phyloP scores from a whole-genome alignment of 1,140 invertebrate species.

The Lucilia cuprina region DNA sequence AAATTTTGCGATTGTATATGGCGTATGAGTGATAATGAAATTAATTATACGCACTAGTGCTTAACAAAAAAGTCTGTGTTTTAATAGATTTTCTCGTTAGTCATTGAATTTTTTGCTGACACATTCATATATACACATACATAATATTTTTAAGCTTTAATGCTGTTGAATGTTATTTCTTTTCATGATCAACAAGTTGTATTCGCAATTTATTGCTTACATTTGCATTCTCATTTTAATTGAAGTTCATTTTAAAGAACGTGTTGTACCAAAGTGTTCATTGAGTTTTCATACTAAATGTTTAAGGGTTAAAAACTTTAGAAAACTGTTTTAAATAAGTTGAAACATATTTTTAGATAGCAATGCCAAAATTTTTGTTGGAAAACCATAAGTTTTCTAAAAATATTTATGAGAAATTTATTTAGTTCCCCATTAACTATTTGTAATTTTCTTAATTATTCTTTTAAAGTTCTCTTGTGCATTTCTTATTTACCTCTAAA shows the following conservation, averaged over 20 bases:
- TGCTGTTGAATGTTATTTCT: neutral
- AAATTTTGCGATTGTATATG: neutral
- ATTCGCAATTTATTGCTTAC: neutral
- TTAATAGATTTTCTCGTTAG: neutral
- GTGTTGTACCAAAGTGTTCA: neutral
- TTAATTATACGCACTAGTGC: neutral
- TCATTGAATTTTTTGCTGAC: neutral
- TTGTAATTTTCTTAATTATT: neutral
- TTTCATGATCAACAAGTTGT: neutral
- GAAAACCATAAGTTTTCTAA: too few relatives aligned
- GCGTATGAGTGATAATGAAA: neutral
- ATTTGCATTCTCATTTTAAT: neutral
- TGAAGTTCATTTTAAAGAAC: neutral
- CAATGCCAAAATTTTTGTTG: too few relatives aligned
- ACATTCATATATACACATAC: too few relatives aligned
- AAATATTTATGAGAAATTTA: too few relatives aligned
- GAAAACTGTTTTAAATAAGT: neutral
- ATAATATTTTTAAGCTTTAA: neutral
- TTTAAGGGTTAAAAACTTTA: neutral
- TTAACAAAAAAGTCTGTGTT: neutral
- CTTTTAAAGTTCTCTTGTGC: neutral
- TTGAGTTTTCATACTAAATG: neutral
- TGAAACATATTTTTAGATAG: too few relatives aligned
- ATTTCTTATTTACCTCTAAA: neutral
- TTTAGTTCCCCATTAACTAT: too few relatives aligned